Base-by-base conservation (phyloP, 2,888 invertebrate genomes). In the Drosophila algonquin region DNA sequence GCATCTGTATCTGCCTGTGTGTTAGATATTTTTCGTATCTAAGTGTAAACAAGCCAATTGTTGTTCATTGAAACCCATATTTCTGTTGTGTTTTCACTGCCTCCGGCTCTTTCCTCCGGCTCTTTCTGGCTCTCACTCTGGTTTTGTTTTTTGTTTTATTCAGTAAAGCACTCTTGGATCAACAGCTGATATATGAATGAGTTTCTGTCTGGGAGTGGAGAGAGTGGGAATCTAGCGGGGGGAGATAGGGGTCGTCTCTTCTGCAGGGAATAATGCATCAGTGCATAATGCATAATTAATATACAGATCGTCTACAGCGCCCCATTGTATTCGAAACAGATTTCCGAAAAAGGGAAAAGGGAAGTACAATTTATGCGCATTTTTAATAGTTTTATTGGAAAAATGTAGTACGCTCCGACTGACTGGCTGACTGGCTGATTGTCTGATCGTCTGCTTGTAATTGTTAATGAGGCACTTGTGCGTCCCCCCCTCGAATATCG, bases 301-400 rank as follows among this genome's bases (percentile, higher is more conserved):
- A 58, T 46, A 32, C 63, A 69, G 55, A 53, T 67, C 24, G 24
- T 51, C 55, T 48, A 62, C 71, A 65, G 59, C 35, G 21, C 21
- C 3, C 77, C 63, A 75, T 75, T 80, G 57, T 56, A 67, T 27
- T 70, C 80, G 60, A 63, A 69, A 67, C 64, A 30, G 47, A 18
- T 60, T 67, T 54, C 47, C 45, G 30, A 45, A 51, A 21, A 53
- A 30, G 59, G 12, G 60, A 85, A 40, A 40, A n/a, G 40, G 40
- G n/a, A n/a, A n/a, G 14, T 14, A 40, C 40, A 40, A 88, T 85
- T 80, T 82, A 89, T 87, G 79, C 69, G 77, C 77, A 87, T 80
- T 86, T 76, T 65, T 77, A 89, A 80, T 87, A 57, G 76, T 79
- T 83, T 83, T 80, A 79, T 88, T 80, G 63, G 65, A 69, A 72